A percentile compares a stretch with the other conserved stretches of the same genome.
These are phyloP conservation scores for Calameuta pallipes DNA, from an alignment of 2,888 invertebrate species.

Conservation along the genomic window DNA sequence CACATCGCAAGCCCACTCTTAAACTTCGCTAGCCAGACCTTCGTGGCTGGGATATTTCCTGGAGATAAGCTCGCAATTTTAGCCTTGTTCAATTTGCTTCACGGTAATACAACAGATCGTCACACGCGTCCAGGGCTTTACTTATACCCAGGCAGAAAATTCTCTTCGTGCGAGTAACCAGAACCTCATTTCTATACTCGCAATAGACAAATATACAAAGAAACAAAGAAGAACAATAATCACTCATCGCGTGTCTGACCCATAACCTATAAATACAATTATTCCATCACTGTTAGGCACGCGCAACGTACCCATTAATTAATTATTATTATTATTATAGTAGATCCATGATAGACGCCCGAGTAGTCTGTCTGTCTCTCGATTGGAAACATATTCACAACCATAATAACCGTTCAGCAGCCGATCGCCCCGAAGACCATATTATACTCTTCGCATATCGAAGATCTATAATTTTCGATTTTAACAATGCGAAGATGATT, in stretches of 20 bases:
- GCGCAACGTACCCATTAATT: background rate
- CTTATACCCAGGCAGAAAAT: background rate
- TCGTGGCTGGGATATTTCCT: background rate
- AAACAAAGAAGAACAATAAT: conserved; percentile 12
- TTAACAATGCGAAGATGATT: background rate
- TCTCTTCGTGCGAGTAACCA: conserved; percentile 6
- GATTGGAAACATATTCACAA: conserved; percentile 9
- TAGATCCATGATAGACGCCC: background rate
- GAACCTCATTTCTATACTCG: background rate
- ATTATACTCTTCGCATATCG: background rate
- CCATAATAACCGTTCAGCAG: conserved; percentile 3
- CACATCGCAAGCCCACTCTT: background rate
- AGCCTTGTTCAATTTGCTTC: background rate
- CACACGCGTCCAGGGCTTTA: background rate
- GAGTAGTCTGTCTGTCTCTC: background rate
- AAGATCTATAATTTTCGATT: background rate
- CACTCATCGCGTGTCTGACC: conserved; percentile 1
- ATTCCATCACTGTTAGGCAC: conserved; percentile 1
- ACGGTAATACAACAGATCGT: background rate
- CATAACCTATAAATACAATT: conserved; percentile 3
- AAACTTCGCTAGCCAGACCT: background rate
- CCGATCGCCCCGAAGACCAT: conserved; percentile 1
- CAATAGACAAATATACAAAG: conserved; percentile 2
- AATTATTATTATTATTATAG: background rate
- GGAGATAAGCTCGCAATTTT: conserved; percentile 10